Base-by-base conservation (phyloP, 2,113 vertebrate genomes). In the Aldabrachelys gigantea region DNA sequence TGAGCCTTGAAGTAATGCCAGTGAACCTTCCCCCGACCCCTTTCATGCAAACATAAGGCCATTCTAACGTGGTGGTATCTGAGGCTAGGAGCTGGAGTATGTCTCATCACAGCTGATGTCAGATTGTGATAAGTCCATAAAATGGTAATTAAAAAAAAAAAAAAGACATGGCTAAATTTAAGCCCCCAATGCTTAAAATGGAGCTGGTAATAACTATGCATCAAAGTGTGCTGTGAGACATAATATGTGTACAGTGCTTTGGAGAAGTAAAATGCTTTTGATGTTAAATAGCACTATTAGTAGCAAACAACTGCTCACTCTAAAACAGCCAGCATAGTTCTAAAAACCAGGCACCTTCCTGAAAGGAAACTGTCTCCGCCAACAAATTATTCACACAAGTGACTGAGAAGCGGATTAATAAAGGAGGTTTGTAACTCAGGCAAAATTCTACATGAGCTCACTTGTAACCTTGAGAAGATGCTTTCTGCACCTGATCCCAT, bases 1-100 rank as follows among this genome's bases (percentile, higher is more conserved):
- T 91, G 93, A 95, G 92, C 88, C 92, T 96, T 96, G 84, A 94
- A 93, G 80, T 83, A 91, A 89, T 85, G 91, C 91, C 88, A 94
- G 0, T 72, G 93, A 95, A 69, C 53, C 17, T 52, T 78, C 76
- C 65, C 79, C n/a, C 21, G 1, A 54, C 69, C 56, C 19, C 81
- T 76, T 75, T 21, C 38, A 7, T 54, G 59, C 89, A 90, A 95
- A 96, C 93, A 35, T 88, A 90, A 93, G 78, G 75, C 88, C 50
- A 62, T 59, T 86, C 89, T 95, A 82, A 0, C 1, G 93, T 93
- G 92, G 82, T 90, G 89, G 93, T 89, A 91, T 56, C 76, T 87
- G 78, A 81, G 80, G 56, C 44, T 91, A 69, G 47, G 92, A 94
- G 81, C 92, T 94, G 94, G 91, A 95, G 92, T 93, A 91, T 93